Base-by-base conservation (phyloP, 2,113 vertebrate species). In the Arvicanthis niloticus region DNA sequence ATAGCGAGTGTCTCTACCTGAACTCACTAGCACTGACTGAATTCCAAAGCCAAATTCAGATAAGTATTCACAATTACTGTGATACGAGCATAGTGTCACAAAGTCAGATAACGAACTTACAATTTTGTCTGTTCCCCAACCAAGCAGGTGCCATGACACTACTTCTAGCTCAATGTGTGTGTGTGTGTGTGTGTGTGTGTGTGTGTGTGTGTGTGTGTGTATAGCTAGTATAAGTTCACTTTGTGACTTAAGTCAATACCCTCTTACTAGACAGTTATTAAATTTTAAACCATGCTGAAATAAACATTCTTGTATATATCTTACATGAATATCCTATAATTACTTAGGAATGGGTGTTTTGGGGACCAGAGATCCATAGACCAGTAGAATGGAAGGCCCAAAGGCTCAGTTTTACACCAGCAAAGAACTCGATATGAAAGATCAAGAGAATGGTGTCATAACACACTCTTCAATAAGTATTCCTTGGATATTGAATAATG, bases 41-140 rank as follows among this genome's bases (percentile, higher is more conserved):
- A 91, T 82, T 77, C 82, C 72, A 53, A 31, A 93, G 87, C 11
- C n/a, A 72, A 80, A 89, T 85, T 96, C 60, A 92, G 67, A 51
- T 93, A 96, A 7, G 86, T 13, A 81, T 7, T 67, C 4, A 58
- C 56, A 80, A 53, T 75, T 17, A 78, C 22, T 81, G 7, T 75
- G 60, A 92, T 11, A 34, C 70, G 53, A 88, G 42, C 40, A 86
- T 34, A 91, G 53, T 95, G 88, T 91, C 78, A 77, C 65, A 91
- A 80, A 81, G 42, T 81, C 85, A 58, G 34, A 65, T 84, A 85
- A 91, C 37, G 82, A 95, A 72, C 26, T 45, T 88, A 78, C 29
- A 85, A 62, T 88, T 90, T 80, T 65, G 13, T 19, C 92, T 96
- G 37, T 51, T 26, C 4, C 34, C 3, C 31, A 65, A 1, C 7